Conservation (phyloP, 1,140 invertebrate genomes). For the Lanistes nyassanus region DNA sequence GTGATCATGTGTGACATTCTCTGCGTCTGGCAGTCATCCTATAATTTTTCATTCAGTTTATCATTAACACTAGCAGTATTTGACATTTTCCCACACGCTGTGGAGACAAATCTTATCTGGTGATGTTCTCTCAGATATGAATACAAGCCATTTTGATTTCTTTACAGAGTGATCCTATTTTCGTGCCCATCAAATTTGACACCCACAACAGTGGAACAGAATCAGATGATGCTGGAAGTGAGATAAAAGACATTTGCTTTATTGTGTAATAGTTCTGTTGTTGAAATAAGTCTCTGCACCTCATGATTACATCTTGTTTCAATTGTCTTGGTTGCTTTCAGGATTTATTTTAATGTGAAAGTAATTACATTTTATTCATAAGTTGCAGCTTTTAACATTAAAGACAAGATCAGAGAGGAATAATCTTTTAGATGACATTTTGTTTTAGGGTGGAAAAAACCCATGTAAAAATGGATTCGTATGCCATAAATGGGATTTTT, state of each 20-base stretch:
- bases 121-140: not conserved
- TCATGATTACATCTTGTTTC: not conserved
- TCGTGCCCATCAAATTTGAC: slow-evolving; percentile 83
- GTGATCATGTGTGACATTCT: no score
- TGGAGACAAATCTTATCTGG: no score
- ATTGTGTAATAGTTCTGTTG: no score
- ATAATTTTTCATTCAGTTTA: no score
- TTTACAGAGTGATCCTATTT: slow-evolving; percentile 82
- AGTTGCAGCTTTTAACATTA: not conserved
- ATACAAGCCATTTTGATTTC: slow-evolving; percentile 17
- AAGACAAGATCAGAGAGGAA: no score
- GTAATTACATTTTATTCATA: not conserved
- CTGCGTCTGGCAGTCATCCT: no score
- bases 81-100: not conserved
- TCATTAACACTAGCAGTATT: not conserved
- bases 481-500: no score
- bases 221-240: slow-evolving; percentile 76
- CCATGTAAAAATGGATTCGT: no score
- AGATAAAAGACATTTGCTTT: no score
- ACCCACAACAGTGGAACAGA: slow-evolving; percentile 79
- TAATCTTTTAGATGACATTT: no score
- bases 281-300: no score
- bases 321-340: not conserved
- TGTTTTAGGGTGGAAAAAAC: no score
- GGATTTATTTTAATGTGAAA: not conserved